These are phyloP conservation scores for Scaeva pyrastri DNA, from an alignment of 2,888 invertebrate species.

Conservation along the genomic window DNA sequence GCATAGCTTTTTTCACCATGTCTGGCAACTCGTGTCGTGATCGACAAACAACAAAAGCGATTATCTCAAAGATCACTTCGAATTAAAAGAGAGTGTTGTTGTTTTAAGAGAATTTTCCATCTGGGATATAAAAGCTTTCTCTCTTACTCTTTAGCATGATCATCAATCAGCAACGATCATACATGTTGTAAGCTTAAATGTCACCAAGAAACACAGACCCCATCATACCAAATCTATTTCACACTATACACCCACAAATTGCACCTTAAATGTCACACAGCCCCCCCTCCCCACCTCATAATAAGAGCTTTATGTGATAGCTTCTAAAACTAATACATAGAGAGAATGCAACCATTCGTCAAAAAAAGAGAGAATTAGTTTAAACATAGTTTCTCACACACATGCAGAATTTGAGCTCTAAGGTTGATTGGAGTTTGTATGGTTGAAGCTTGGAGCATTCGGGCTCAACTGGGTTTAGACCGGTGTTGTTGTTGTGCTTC, in stretches of 20 bases:
- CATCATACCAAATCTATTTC: slow-evolving; percentile 13
- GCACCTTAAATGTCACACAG: slow-evolving; percentile 28
- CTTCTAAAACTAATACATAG: slow-evolving; percentile 3
- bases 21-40: slow-evolving; percentile 67
- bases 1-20: slow-evolving; percentile 28
- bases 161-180: slow-evolving; percentile 4
- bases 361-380: neutral
- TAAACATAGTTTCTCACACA: slow-evolving; percentile 13
- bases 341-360: neutral
- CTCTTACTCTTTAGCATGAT: neutral
- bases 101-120: slow-evolving; percentile 32
- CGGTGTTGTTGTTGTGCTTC: slow-evolving; percentile 32
- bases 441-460: neutral
- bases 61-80: slow-evolving; percentile 28
- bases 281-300: no score
- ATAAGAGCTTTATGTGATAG: slow-evolving; percentile 2
- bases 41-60: slow-evolving; percentile 18
- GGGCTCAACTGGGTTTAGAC: slow-evolving; percentile 51
- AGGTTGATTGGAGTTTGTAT: slow-evolving; percentile 41
- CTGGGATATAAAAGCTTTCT: slow-evolving; percentile 53
- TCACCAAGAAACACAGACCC: neutral
- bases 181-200: slow-evolving; percentile 1
- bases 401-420: slow-evolving; percentile 40
- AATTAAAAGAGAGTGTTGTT: slow-evolving; percentile 1
- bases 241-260: slow-evolving; percentile 28